Evolutionary conservation across 2,113 vertebrate species (phyloP).

Genomic region (Dipodomys stephensi): DNA sequence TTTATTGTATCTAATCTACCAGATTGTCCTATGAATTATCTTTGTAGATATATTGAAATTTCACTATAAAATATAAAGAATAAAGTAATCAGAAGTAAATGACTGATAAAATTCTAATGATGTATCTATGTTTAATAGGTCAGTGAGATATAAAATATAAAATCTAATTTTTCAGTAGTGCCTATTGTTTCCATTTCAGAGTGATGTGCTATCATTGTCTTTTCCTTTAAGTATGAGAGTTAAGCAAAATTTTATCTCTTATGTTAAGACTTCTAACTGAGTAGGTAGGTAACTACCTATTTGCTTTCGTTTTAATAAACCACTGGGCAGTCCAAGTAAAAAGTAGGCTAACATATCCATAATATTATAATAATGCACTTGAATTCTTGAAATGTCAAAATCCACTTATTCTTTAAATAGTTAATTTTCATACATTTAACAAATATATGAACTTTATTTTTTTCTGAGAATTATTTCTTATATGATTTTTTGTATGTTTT

Average conservation of each 20-base stretch:
- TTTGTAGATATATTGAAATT: neutral
- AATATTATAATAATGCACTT: neutral
- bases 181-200: neutral
- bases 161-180: neutral
- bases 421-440: no score
- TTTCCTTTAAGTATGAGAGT: neutral
- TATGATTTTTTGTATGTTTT: no score
- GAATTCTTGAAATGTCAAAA: neutral
- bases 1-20: neutral
- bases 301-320: neutral
- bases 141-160: neutral
- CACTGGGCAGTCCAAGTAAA: no score
- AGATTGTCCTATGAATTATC: no score
- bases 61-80: neutral
- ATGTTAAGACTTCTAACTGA: neutral
- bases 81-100: constrained; percentile 16
- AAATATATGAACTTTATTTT: no score
- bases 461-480: no score
- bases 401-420: neutral
- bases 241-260: neutral
- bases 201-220: neutral
- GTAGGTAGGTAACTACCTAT: neutral
- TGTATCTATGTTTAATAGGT: neutral
- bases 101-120: neutral
- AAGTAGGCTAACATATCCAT: neutral